Evolutionary conservation across 2,888 invertebrate species (phyloP), one percentile per base, ranked within the genome.

Genomic region (Perizoma flavofasciatum): DNA sequence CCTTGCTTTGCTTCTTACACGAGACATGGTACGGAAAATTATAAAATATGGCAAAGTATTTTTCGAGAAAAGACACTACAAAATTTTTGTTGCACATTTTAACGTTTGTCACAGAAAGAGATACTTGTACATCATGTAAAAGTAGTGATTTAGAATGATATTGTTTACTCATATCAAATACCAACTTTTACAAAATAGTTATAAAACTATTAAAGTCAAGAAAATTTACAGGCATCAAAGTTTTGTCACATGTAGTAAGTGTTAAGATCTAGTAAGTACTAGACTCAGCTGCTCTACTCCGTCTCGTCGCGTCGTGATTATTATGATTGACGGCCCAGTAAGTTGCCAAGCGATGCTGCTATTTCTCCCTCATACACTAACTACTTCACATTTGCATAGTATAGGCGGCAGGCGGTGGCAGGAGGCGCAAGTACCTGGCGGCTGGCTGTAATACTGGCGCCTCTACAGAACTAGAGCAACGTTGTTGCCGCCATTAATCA

Each of bases 401-500:
- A 81, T 77, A 77, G 70, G 67, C 61, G 77, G 75, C 74, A 71
- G 71, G 75, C 37, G 37, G 22, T 22, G 41, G 44, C 22, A 44
- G 44, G 22, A 75, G 77, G 72, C 73, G 74, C 74, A 70, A 67
- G 69, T 72, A 73, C 71, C 70, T 71, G 69, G 68, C 72, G 67
- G 72, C 70, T 71, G 69, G 68, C 72, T 68, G 72, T 74, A 74
- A 71, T 72, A 72, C 73, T 65, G 67, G 66, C 70, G 70, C 72
- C 72, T 71, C 72, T 77, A 70, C 71, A 78, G 72, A 70, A 78
- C 80, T 81, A 77, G 75, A 78, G 80, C 79, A 80, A 72, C 82
- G 80, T 79, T 78, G 79, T 77, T 77, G 76, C 79, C 87, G 75
- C 79, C 87, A 88, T 89, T 89, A 89, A 90, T 89, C 90, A 89